Evolutionary conservation across 1,140 invertebrate genomes (phyloP), one percentile per base, ranked within the genome.

Genomic region (Choristoneura fumiferana): DNA sequence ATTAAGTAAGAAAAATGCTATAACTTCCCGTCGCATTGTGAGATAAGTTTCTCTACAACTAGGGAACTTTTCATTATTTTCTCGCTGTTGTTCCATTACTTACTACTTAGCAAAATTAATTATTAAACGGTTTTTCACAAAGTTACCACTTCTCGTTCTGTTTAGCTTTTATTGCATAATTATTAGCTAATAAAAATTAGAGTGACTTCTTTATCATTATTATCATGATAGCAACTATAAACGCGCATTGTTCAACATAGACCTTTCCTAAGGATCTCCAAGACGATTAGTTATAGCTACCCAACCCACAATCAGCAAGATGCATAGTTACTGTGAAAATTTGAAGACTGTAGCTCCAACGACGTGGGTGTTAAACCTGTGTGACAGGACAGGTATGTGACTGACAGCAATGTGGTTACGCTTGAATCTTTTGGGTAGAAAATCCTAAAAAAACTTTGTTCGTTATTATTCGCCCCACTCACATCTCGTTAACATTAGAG

Each of bases 1-100:
- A 49, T 49, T 49, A 49, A 49, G 43, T 49, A 49, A 49, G 43
- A 49, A 49, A 49, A 49, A 49, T 49, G 43, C 43, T 22, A 49
- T 49, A 49, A 49, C 43, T 49, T 49, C 43, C 22, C 43, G 43
- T 49, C 43, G 43, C 22, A 49, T 49, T 49, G 43, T 22, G 43
- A 49, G 43, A 49, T 49, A 49, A 49, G 43, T 49, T 49, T 49
- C 43, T 12, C 43, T 49, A 49, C 43, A 18, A 18, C 43, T 33
- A 49, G 17, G 43, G 29, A 49, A 49, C 43, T 49, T 49, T 49
- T 33, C 43, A 49, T 33, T 49, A 17, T 49, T 49, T 49, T 49
- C 43, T 49, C 43, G 18, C 22, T 49, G 43, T 49, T 49, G 43
- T 49, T 49, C 43, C 22, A 49, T 49, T 49, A 49, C 43, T 49